These are phyloP conservation scores for Thripadectes ignobilis DNA, from an alignment of 2,797 vertebrate species.

Conservation along the genomic window DNA sequence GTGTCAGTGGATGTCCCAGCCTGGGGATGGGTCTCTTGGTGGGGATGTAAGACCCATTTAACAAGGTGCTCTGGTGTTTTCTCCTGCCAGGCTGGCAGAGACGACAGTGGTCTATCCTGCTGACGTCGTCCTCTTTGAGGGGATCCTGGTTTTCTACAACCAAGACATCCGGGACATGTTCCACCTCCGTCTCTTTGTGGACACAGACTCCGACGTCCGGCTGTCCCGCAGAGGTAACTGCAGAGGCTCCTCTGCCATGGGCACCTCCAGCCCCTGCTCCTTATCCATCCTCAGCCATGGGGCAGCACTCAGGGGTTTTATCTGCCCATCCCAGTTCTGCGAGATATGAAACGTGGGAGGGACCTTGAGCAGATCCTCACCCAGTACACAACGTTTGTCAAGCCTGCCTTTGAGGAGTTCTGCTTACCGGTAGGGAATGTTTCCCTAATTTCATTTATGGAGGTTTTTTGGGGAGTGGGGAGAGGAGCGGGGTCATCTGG, in stretches of 20 bases:
- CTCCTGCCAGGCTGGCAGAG: conserved; percentile 82
- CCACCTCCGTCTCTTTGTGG: conserved; percentile 96
- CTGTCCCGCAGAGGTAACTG: conserved; percentile 79
- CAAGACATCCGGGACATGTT: conserved; percentile 96
- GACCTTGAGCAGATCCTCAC: conserved; percentile 96
- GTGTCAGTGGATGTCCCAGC: not conserved
- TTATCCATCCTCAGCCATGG: accelerated
- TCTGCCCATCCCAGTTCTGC: conserved; percentile 80
- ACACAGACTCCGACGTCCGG: conserved; percentile 94
- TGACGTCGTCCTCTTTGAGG: conserved; percentile 94
- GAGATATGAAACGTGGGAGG: conserved; percentile 92
- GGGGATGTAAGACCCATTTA: accelerated
- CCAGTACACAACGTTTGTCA: conserved; percentile 97
- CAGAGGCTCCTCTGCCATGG: accelerated
- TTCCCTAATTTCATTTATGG: accelerated
- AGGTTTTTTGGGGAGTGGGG: accelerated
- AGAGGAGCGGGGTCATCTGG: not conserved
- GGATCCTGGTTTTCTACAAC: conserved; percentile 95
- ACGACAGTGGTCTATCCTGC: conserved; percentile 90
- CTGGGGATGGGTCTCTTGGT: accelerated
- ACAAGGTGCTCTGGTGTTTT: not conserved
- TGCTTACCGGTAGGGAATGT: conserved; percentile 86
- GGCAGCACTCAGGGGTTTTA: not conserved
- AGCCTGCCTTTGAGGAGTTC: conserved; percentile 98
- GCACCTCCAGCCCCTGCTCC: not conserved